Evolutionary conservation across 2,113 vertebrate species (phyloP).

Genomic region (Calyptomena viridis): DNA sequence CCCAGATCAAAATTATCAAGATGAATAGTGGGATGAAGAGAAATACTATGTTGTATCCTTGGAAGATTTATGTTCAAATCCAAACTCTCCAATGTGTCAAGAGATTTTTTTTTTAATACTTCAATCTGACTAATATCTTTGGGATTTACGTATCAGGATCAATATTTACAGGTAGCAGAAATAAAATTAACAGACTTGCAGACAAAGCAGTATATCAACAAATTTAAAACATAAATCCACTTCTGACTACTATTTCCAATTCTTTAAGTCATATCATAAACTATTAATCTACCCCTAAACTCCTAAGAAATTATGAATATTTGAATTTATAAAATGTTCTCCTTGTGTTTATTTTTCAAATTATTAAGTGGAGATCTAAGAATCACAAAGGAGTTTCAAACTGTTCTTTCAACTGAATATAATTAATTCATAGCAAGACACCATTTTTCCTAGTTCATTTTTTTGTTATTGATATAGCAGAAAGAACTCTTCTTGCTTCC

Average conservation of each 20-base stretch:
- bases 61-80: background rate
- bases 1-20: background rate
- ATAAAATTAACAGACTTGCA: background rate
- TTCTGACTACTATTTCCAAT: background rate
- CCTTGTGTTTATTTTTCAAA: background rate
- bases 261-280: background rate
- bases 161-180: background rate
- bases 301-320: background rate
- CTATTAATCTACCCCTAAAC: background rate
- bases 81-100: background rate
- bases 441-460: background rate
- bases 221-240: background rate
- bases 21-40: background rate
- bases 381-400: background rate
- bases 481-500: background rate
- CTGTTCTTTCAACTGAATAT: background rate
- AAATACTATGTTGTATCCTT: background rate
- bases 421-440: background rate
- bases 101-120: fast-evolving
- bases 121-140: background rate
- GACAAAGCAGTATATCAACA: background rate
- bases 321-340: background rate
- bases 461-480: background rate
- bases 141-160: background rate
- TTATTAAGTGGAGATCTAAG: background rate